Evolutionary conservation across 2,888 invertebrate genomes (phyloP).

Genomic region (Alcis repandata): DNA sequence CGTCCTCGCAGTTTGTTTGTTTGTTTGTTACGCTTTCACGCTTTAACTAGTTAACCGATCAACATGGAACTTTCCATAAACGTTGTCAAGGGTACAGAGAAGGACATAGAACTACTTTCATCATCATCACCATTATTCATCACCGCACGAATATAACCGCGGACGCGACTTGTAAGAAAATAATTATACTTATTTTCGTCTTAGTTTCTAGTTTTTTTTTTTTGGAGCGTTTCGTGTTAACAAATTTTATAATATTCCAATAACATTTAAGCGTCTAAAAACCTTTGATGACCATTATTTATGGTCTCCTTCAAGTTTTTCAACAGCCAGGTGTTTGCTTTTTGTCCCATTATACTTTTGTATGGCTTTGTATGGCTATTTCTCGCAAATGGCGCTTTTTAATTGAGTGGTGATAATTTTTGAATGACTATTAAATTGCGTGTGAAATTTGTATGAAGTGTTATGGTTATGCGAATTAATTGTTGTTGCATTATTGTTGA

Average conservation of each 20-base stretch:
- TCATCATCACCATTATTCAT: neutral
- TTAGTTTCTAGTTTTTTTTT: no score
- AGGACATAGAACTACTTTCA: neutral
- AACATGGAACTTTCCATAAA: no score
- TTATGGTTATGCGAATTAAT: conserved; percentile 29
- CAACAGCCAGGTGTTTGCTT: conserved; percentile 31
- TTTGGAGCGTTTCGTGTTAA: conserved; percentile 10
- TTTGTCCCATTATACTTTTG: conserved; percentile 27
- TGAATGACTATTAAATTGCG: conserved; percentile 41
- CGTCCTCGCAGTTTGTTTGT: no score
- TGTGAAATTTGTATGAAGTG: conserved; percentile 46
- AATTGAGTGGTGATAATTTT: conserved; percentile 41
- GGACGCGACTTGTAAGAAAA: neutral
- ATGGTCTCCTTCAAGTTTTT: conserved; percentile 30
- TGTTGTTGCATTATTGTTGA: conserved; percentile 29
- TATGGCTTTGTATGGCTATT: conserved; percentile 25
- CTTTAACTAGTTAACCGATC: no score
- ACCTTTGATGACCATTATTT: conserved; percentile 20
- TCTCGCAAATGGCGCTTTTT: conserved; percentile 33
- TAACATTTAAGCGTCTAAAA: conserved; percentile 15
- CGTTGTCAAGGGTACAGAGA: no score
- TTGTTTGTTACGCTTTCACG: no score
- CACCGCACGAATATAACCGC: no score
- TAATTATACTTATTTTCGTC: no score
- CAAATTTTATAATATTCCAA: conserved; percentile 13